phyloP scores from a whole-genome alignment of 2,113 vertebrate species.

The Colistium nudipinnis region DNA sequence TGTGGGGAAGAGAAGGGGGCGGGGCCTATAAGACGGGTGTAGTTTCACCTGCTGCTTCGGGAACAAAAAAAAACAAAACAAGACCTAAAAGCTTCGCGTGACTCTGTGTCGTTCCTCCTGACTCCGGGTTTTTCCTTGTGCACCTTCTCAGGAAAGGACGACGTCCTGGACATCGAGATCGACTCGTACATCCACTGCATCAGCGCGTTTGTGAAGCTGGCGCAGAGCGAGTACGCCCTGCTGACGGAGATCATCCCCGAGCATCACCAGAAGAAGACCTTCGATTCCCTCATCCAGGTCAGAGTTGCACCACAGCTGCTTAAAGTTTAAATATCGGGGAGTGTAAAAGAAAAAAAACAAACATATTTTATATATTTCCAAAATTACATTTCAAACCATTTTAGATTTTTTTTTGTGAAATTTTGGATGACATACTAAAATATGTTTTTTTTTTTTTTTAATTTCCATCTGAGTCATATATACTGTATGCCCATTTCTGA shows the following conservation, averaged over 20 bases:
- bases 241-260: constrained; percentile 92
- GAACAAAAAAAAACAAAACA: not conserved
- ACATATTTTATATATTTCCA: too few relatives aligned
- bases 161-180: constrained; percentile 93
- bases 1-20: constrained; percentile 6
- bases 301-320: too few relatives aligned
- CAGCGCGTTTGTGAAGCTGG: constrained; percentile 96
- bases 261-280: constrained; percentile 99
- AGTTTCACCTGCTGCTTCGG: not conserved
- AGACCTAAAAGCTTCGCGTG: not conserved
- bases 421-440: too few relatives aligned
- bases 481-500: too few relatives aligned
- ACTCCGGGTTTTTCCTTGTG: constrained; percentile 8
- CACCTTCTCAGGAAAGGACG: constrained; percentile 88
- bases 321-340: too few relatives aligned
- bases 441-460: too few relatives aligned
- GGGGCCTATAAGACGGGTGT: not conserved
- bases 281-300: constrained; percentile 98
- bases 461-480: too few relatives aligned
- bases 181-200: constrained; percentile 97
- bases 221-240: constrained; percentile 94
- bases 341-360: too few relatives aligned
- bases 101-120: not conserved
- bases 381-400: too few relatives aligned
- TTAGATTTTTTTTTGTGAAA: too few relatives aligned